Evolutionary conservation across 2,888 invertebrate genomes (phyloP).

Genomic region (Netelia virgata): DNA sequence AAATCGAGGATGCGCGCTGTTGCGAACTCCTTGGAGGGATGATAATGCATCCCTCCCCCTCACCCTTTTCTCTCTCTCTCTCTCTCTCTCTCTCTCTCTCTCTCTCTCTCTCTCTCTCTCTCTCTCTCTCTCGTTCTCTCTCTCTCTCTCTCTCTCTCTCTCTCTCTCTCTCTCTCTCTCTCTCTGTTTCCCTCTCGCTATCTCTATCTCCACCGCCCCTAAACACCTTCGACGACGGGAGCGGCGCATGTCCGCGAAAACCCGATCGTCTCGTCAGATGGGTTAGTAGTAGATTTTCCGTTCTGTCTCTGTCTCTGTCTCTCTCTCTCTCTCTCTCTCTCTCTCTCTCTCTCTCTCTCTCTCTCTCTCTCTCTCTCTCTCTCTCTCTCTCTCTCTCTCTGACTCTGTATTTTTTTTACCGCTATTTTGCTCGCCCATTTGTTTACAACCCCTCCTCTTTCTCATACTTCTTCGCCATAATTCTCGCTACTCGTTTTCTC

Average conservation of each 20-base stretch:
- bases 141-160: conserved; percentile 32
- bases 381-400: too few species aligned
- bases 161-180: conserved; percentile 12
- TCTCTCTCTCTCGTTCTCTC: conserved; percentile 52
- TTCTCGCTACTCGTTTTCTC: too few species aligned
- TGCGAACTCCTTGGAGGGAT: conserved; percentile 39
- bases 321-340: conserved; percentile 2
- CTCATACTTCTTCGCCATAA: background rate
- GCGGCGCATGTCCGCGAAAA: conserved; percentile 55
- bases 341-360: too few species aligned
- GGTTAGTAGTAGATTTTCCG: conserved; percentile 20
- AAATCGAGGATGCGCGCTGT: conserved; percentile 61
- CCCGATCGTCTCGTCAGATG: conserved; percentile 41
- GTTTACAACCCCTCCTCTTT: conserved; percentile 4
- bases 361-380: too few species aligned
- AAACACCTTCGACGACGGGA: too few species aligned
- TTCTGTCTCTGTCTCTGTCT: background rate
- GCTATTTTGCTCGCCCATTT: conserved; percentile 28
- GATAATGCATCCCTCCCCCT: conserved; percentile 52
- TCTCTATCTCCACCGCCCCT: too few species aligned
- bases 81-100: conserved; percentile 14
- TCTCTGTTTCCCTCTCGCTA: background rate
- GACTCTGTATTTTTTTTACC: background rate
- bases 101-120: conserved; percentile 40
- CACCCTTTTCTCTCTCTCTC: background rate